Percentiles rank a stretch among this genome's conserved stretches.
phyloP scores from a whole-genome alignment of 2,888 invertebrate species.

The Ethmia dodecea region DNA sequence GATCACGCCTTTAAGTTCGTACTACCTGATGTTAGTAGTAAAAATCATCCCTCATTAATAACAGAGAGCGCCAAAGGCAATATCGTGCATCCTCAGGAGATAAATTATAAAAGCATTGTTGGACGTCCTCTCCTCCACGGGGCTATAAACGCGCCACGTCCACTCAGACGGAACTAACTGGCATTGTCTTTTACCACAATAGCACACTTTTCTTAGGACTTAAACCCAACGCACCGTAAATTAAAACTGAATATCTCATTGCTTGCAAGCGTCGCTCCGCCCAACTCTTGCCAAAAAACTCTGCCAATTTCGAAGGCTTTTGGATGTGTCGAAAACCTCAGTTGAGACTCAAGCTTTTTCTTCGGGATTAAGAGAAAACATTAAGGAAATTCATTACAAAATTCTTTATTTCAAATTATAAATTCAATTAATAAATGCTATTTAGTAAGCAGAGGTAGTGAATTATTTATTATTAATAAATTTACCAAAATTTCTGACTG shows the following conservation, averaged over 20 bases:
- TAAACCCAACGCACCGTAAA: slow-evolving; percentile 65
- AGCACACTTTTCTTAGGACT: slow-evolving; percentile 71
- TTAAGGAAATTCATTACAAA: too few relatives aligned
- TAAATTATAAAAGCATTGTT: slow-evolving; percentile 69
- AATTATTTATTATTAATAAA: too few relatives aligned
- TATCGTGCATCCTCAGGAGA: slow-evolving; percentile 50
- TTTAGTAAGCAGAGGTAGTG: too few relatives aligned
- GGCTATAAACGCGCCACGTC: slow-evolving; percentile 50
- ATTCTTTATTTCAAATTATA: too few relatives aligned
- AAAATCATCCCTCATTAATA: slow-evolving; percentile 6
- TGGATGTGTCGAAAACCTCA: too few relatives aligned
- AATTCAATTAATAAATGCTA: too few relatives aligned
- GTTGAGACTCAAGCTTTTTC: too few relatives aligned
- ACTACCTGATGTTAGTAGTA: too few relatives aligned
- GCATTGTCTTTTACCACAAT: slow-evolving; percentile 73
- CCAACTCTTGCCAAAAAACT: slow-evolving; percentile 52
- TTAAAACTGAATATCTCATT: slow-evolving; percentile 73
- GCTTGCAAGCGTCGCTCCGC: slow-evolving; percentile 62
- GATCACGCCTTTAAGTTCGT: too few relatives aligned
- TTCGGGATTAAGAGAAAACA: too few relatives aligned
- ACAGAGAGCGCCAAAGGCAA: slow-evolving; percentile 23
- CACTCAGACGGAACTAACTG: slow-evolving; percentile 64
- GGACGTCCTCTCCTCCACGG: slow-evolving; percentile 31
- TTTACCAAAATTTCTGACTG: too few relatives aligned
- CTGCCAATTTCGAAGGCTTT: slow-evolving; percentile 12